Base-by-base conservation (phyloP, 2,797 vertebrate species). In the Spinus pinus region DNA sequence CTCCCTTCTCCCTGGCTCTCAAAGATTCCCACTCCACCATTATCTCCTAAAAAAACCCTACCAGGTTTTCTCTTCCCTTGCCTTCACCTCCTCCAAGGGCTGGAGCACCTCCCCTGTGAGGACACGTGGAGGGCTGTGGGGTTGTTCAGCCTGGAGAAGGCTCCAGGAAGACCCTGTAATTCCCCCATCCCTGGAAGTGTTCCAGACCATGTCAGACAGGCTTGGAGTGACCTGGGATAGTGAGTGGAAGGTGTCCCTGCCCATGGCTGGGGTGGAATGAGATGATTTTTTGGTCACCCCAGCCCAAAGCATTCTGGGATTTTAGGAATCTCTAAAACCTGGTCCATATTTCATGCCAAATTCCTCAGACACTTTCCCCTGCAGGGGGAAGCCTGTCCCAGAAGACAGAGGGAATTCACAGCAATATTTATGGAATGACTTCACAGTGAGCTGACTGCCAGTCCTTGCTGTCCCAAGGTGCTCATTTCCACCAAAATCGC, bases 241-340 rank as follows among this genome's bases (percentile, higher is more conserved):
- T 9, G 53, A 2, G 12, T 9, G 30, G 8, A 13, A 73, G 24
- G 8, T 46, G 60, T 51, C 44, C 30, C 56, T 46, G 33, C 30
- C 19, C 14, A 1, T 4, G 11, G 37, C 44, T 72, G 16, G 16
- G 31, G 37, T 25, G 37, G 28, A 5, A 72, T 1, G 3, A 37
- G 14, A 10, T 13, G 60, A 27, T 24, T 22, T 46, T 67, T 49
- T 17, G 22, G 44, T 33, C 61, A 12, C 25, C 23, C 6, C 33
- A 33, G 3, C 14, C n/a, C 33, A 31, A 60, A 49, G 10, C 22
- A n/a, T 11, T 13, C 47, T 0, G 0, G 5, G 35, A 17, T 49
- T 74, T 54, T 21, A 8, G 7, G 30, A 3, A 13, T 24, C 60
- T 15, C 2, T 39, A 11, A 61, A 41, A 7, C 31, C 49, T 37